Conservation (phyloP, 2,888 invertebrate species). For the Meta bourneti region DNA sequence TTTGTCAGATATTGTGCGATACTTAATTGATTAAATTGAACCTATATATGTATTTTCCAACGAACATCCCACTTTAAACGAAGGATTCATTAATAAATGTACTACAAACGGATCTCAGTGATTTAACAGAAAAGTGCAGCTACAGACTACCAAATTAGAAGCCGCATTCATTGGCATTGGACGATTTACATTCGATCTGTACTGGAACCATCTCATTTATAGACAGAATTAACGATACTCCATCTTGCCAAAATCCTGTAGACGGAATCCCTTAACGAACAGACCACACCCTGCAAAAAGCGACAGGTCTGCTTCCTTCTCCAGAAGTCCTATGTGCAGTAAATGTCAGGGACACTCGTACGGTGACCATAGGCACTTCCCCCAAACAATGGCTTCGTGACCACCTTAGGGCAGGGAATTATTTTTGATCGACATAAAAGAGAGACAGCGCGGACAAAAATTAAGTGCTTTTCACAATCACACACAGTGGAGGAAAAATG, state of each 20-base stretch:
- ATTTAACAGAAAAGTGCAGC: background rate
- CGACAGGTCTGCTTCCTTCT: too few relatives aligned
- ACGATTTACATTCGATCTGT: background rate
- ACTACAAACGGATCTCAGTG: background rate
- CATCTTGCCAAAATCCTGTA: background rate
- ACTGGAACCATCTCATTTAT: background rate
- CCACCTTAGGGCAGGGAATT: slow-evolving; percentile 10
- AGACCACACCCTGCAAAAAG: slow-evolving; percentile 7
- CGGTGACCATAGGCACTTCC: background rate
- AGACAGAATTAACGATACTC: background rate
- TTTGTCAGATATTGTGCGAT: too few relatives aligned
- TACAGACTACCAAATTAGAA: background rate
- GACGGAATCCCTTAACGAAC: background rate
- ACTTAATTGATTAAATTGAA: too few relatives aligned
- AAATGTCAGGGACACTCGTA: slow-evolving; percentile 41
- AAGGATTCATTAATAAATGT: background rate
- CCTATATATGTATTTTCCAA: too few relatives aligned
- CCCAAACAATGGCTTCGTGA: slow-evolving; percentile 38
- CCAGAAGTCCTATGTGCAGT: background rate
- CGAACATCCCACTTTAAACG: too few relatives aligned
- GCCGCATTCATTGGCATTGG: background rate
- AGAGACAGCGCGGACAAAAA: slow-evolving; percentile 1
- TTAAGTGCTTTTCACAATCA: background rate
- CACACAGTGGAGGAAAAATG: slow-evolving; percentile 2
- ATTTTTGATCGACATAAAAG: slow-evolving; percentile 50